A percentile compares a stretch with the other conserved stretches of the same genome.
phyloP scores from a whole-genome alignment of 2,888 invertebrate species.

The Glyphotaelius pellucidus region DNA sequence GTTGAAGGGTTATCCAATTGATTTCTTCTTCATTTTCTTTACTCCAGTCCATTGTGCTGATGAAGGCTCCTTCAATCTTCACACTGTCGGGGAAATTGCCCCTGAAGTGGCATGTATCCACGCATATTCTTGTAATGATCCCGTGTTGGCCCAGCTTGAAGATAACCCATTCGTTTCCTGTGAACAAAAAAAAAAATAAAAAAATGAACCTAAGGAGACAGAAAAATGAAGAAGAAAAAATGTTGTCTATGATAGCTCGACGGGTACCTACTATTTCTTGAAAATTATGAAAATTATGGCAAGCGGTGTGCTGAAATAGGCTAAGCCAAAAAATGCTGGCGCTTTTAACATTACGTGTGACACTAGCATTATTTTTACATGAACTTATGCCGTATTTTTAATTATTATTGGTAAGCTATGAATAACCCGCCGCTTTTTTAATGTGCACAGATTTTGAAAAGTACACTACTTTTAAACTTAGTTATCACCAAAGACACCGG shows the following conservation, averaged over 20 bases:
- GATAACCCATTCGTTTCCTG: slow-evolving; percentile 80
- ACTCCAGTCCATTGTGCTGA: slow-evolving; percentile 70
- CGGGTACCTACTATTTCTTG: not conserved
- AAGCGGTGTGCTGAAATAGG: too few relatives aligned
- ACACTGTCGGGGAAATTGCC: slow-evolving; percentile 82
- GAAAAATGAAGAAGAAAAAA: slow-evolving; percentile 27
- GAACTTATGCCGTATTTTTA: not conserved
- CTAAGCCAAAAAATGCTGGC: too few relatives aligned
- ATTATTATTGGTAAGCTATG: too few relatives aligned
- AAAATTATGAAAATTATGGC: too few relatives aligned
- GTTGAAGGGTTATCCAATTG: slow-evolving; percentile 75
- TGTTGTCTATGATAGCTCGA: too few relatives aligned
- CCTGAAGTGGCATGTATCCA: slow-evolving; percentile 81
- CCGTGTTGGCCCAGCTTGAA: slow-evolving; percentile 79
- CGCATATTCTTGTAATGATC: slow-evolving; percentile 74
- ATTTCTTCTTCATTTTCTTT: slow-evolving; percentile 67
- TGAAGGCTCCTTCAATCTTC: slow-evolving; percentile 76
- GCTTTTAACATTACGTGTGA: too few relatives aligned
- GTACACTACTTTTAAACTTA: too few relatives aligned
- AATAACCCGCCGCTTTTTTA: too few relatives aligned
- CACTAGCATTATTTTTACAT: not conserved
- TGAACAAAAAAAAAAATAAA: slow-evolving; percentile 64
- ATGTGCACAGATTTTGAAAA: too few relatives aligned
- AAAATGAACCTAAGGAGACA: slow-evolving; percentile 17
- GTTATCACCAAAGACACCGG: too few relatives aligned